Percentiles rank a stretch among this genome's conserved stretches.
phyloP scores from a whole-genome alignment of 2,113 vertebrate species.

The Daphoenositta chrysoptera region DNA sequence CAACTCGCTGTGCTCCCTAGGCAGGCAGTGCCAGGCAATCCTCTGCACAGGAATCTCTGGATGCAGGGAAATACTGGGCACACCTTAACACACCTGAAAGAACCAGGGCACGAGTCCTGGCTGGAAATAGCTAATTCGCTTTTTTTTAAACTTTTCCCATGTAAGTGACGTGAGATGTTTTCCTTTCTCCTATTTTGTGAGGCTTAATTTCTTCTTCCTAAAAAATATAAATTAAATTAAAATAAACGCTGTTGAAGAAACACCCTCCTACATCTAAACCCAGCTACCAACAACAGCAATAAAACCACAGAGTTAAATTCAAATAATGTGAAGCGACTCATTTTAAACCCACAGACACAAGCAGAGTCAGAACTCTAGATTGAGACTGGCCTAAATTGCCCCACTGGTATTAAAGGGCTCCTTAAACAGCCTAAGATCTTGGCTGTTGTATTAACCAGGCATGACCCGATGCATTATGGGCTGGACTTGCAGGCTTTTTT shows the following conservation, averaged over 20 bases:
- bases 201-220: not conserved
- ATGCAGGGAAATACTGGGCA: not conserved
- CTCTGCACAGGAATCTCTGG: not conserved
- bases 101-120: not conserved
- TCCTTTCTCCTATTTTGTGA: not conserved
- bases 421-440: constrained; percentile 43
- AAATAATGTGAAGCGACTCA: constrained; percentile 39
- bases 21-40: not conserved
- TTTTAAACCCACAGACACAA: constrained; percentile 57
- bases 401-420: constrained; percentile 29
- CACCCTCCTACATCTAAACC: not conserved
- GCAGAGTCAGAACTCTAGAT: constrained; percentile 39
- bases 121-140: constrained; percentile 7
- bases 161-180: not conserved
- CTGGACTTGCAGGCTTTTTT: constrained; percentile 57
- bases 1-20: not conserved
- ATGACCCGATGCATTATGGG: constrained; percentile 20
- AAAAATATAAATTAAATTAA: not conserved
- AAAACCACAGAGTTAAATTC: constrained; percentile 59
- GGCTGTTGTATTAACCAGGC: constrained; percentile 48
- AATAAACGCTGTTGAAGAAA: not conserved
- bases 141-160: not conserved
- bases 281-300: constrained; percentile 34
- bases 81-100: not conserved
- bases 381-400: constrained; percentile 54